Base-by-base conservation (phyloP, 2,113 vertebrate genomes). In the Pogonocichla stellata region DNA sequence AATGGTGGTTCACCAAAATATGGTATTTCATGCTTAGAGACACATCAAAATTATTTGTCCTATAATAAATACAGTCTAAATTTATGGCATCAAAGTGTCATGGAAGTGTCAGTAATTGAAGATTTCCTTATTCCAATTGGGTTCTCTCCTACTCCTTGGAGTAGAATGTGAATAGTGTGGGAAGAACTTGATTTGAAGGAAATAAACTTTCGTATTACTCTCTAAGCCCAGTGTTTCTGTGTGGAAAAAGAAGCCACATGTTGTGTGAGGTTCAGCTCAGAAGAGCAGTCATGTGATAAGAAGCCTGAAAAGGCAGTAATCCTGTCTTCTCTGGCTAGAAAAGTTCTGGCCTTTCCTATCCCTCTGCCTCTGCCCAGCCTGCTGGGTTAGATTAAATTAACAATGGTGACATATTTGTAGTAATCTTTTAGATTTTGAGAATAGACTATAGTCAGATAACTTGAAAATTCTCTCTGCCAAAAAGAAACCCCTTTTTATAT, bases 301-400 rank as follows among this genome's bases (percentile, higher is more conserved):
- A 90, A 85, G 36, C 25, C 51, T 74, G 23, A 50, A 79, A 43
- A 83, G 7, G 7, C 0, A 6, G 3, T 43, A 58, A 38, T 95
- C 17, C 53, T 80, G 1, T 80, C 34, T 73, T 60, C 81, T 28
- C 57, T 92, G 53, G 6, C 24, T 80, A 36, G 40, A 75, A 60
- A 54, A 62, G 24, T 42, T 64, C 19, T 40, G 26, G 40, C 7
- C 15, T 64, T 80, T 34, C 3, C 4, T 19, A 28, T 7, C 17
- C 12, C 3, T 47, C 25, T 25, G 9, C 15, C 12, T 15, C 12
- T 48, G 7, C 2, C 1, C 0, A 4, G 26, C 18, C 7, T 72
- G 7, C 34, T 88, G 47, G 9, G 11, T 48, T 77, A 43, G 56
- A 62, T 48, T 73, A 77, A 60, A 50, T 75, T 64, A 72, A 69